Conservation (phyloP, 2,113 vertebrate genomes). For the Desmodus rotundus region DNA sequence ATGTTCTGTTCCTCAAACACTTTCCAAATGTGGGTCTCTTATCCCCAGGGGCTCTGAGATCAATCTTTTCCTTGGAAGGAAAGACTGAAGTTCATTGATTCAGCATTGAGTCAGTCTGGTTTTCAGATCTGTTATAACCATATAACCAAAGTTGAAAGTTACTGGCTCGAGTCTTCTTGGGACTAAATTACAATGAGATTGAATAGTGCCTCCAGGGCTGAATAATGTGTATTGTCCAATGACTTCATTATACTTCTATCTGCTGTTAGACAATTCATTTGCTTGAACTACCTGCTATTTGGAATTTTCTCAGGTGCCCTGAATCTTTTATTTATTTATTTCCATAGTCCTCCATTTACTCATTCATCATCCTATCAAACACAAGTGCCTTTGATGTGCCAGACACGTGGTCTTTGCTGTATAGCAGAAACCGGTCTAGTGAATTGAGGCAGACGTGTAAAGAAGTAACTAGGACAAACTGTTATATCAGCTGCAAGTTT, state of each 20-base stretch:
- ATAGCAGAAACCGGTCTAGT: slow-evolving; percentile 1
- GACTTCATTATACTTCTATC: not conserved
- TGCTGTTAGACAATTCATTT: slow-evolving; percentile 41
- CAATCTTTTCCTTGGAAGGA: slow-evolving; percentile 10
- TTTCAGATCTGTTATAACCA: slow-evolving; percentile 14
- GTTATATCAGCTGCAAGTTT: not conserved
- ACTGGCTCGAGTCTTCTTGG: slow-evolving; percentile 18
- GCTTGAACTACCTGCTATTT: not conserved
- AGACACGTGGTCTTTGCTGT: not conserved
- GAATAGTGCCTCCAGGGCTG: slow-evolving; percentile 19
- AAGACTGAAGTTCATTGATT: slow-evolving; percentile 29
- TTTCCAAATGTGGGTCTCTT: not conserved
- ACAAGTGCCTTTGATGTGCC: not conserved
- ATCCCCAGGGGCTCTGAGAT: not conserved
- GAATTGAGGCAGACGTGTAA: not conserved
- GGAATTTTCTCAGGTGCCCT: slow-evolving; percentile 22
- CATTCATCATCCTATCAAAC: not conserved
- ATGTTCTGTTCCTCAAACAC: not conserved
- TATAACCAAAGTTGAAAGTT: slow-evolving; percentile 26
- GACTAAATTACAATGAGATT: slow-evolving; percentile 40
- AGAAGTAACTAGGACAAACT: not conserved
- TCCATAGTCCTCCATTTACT: slow-evolving; percentile 6
- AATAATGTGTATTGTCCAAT: slow-evolving; percentile 21
- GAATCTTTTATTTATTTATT: slow-evolving; percentile 44
- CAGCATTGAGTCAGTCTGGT: not conserved